Conservation (phyloP, 2,797 vertebrate species). For the Gymnopithys bicolor region DNA sequence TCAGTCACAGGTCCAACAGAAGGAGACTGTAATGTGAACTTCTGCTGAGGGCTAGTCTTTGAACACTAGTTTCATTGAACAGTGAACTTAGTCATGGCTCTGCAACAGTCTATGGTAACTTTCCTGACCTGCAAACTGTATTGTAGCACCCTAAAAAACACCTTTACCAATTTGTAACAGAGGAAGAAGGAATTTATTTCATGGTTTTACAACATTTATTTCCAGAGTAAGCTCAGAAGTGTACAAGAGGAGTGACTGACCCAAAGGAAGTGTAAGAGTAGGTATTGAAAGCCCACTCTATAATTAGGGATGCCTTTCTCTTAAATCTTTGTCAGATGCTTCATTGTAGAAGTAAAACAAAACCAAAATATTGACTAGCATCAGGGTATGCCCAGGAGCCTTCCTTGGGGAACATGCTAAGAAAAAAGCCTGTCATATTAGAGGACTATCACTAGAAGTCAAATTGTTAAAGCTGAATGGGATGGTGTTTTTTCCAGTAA, state of each 20-base stretch:
- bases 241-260: background rate
- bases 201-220: background rate
- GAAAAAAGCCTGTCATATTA: background rate
- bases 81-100: background rate
- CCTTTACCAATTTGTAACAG: background rate
- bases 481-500: background rate
- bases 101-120: background rate
- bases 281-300: background rate
- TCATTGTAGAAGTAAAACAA: background rate
- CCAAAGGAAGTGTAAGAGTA: background rate
- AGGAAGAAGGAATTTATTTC: background rate
- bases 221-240: background rate
- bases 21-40: background rate
- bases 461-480: background rate
- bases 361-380: background rate
- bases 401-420: background rate
- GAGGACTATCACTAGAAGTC: background rate
- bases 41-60: background rate
- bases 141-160: background rate
- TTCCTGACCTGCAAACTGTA: background rate
- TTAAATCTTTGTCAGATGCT: background rate
- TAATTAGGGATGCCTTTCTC: background rate
- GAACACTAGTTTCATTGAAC: background rate
- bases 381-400: background rate
- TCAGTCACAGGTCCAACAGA: background rate